Evolutionary conservation across 1,140 invertebrate genomes (phyloP).

Genomic region (Bombus huntii): DNA sequence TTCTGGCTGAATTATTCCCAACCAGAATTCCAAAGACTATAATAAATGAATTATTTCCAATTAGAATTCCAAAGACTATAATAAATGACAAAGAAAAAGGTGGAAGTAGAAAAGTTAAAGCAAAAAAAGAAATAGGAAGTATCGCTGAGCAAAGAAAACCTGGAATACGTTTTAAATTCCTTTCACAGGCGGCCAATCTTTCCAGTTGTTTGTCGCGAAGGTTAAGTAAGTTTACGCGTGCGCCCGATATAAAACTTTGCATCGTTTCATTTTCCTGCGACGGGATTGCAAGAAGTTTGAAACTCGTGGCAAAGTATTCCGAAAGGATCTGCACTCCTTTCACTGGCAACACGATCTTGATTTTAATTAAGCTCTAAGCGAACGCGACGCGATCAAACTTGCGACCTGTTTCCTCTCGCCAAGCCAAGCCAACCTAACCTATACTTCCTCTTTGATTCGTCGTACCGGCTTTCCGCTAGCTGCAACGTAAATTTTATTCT

Average conservation of each 20-base stretch:
- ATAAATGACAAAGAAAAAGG: background rate
- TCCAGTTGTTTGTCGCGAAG: slow-evolving; percentile 25
- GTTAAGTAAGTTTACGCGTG: slow-evolving; percentile 27
- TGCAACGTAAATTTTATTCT: slow-evolving; percentile 3
- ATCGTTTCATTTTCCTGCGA: slow-evolving; percentile 8
- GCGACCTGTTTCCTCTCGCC: background rate
- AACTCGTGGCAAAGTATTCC: slow-evolving; percentile 1
- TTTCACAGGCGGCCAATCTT: slow-evolving; percentile 14
- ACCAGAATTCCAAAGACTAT: no score
- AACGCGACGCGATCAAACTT: slow-evolving; percentile 7
- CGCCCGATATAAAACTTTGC: slow-evolving; percentile 13
- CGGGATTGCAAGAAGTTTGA: background rate
- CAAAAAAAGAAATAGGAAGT: no score
- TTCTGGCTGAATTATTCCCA: background rate
- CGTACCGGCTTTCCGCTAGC: no score
- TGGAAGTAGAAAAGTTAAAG: background rate
- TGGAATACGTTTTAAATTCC: slow-evolving; percentile 21
- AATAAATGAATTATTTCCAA: no score
- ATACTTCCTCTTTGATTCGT: background rate
- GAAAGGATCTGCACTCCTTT: background rate
- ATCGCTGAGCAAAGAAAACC: background rate
- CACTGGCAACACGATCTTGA: slow-evolving; percentile 11
- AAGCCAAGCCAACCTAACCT: no score
- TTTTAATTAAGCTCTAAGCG: slow-evolving; percentile 25
- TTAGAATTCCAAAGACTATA: no score